These are phyloP conservation scores for Drosophila quadrilineata DNA, from an alignment of 1,140 invertebrate genomes.

Conservation along the genomic window DNA sequence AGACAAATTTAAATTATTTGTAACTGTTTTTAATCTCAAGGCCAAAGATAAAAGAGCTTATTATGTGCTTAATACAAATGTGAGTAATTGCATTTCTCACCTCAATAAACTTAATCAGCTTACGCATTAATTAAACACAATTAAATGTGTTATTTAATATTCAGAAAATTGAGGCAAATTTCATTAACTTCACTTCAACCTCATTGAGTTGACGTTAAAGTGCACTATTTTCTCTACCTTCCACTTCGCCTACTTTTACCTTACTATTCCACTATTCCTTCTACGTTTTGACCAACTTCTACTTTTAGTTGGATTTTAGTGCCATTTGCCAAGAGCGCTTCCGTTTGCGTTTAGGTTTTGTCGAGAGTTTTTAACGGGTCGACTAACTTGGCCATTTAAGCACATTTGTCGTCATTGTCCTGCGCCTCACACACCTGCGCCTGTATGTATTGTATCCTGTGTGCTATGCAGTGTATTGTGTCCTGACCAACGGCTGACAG, in stretches of 20 bases:
- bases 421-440: conserved; percentile 1
- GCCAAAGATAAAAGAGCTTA: too few species aligned
- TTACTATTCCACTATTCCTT: background rate
- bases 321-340: conserved; percentile 65
- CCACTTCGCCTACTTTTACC: too few species aligned
- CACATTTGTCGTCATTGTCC: conserved; percentile 73
- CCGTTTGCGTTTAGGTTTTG: conserved; percentile 63
- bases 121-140: too few species aligned
- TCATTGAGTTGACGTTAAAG: conserved; percentile 24
- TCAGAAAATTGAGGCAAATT: too few species aligned
- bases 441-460: conserved; percentile 4
- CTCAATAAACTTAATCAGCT: too few species aligned
- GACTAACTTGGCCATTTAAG: conserved; percentile 74
- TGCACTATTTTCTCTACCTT: background rate
- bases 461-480: conserved; percentile 2
- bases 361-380: conserved; percentile 67
- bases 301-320: background rate
- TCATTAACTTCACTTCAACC: too few species aligned
- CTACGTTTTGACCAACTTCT: too few species aligned
- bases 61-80: too few species aligned
- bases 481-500: conserved; percentile 63
- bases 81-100: too few species aligned
- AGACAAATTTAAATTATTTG: too few species aligned
- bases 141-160: too few species aligned
- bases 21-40: too few species aligned